Percentiles rank a stretch among this genome's conserved stretches.
Conservation (phyloP, 2,113 vertebrate species). For the Anolis sagrei region DNA sequence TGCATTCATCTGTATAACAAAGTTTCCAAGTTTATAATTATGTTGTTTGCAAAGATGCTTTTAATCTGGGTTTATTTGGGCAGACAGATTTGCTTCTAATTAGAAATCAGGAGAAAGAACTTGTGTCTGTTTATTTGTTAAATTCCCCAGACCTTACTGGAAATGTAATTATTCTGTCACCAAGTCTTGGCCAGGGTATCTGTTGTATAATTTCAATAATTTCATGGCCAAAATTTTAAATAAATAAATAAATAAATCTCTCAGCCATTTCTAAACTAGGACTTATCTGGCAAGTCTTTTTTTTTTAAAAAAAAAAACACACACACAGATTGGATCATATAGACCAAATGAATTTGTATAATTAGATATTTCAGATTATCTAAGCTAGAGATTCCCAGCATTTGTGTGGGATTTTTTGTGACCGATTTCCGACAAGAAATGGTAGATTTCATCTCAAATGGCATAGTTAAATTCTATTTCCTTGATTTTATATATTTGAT, state of each 20-base stretch:
- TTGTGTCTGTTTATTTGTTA: slow-evolving; percentile 15
- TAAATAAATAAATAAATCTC: neutral
- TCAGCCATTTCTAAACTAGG: neutral
- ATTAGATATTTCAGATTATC: neutral
- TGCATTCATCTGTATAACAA: neutral
- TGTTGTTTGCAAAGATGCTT: slow-evolving; percentile 12
- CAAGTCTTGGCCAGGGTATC: neutral
- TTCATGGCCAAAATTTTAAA: neutral
- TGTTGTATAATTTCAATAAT: slow-evolving; percentile 22
- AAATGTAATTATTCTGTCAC: slow-evolving; percentile 22
- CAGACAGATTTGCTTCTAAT: slow-evolving; percentile 3
- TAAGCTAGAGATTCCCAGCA: neutral
- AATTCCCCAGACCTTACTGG: slow-evolving; percentile 14
- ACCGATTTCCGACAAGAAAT: neutral
- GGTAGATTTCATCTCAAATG: too few species aligned
- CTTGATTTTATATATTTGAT: neutral
- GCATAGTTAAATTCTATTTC: neutral
- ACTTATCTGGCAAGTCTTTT: neutral
- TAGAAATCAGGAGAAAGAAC: slow-evolving; percentile 21
- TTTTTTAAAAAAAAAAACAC: too few species aligned
- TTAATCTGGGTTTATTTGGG: neutral
- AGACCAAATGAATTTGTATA: neutral
- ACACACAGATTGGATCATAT: neutral
- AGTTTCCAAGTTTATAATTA: slow-evolving; percentile 31
- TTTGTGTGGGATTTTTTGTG: neutral